A percentile compares a stretch with the other conserved stretches of the same genome.
Evolutionary conservation across 2,888 invertebrate species (phyloP).

Genomic region (Eilema griseolum): DNA sequence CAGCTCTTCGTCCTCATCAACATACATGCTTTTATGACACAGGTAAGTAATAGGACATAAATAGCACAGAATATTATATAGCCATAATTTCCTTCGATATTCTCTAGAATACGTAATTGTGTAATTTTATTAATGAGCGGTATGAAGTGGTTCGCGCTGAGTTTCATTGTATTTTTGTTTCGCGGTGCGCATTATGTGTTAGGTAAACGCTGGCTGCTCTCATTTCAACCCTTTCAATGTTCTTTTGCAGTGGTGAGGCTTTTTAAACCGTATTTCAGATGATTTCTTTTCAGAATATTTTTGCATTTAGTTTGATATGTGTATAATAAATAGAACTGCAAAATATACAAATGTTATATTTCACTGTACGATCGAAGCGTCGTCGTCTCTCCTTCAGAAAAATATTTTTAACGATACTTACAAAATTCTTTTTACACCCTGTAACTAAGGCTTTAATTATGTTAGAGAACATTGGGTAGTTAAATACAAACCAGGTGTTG

Average conservation of each 20-base stretch:
- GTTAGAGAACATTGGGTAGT: not conserved
- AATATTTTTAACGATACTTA: not conserved
- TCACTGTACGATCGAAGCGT: slow-evolving; percentile 9
- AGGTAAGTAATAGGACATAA: slow-evolving; percentile 28
- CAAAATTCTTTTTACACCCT: not conserved
- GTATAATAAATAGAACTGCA: no score
- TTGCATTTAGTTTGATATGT: slow-evolving; percentile 24
- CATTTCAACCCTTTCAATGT: slow-evolving; percentile 35
- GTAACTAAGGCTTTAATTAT: no score
- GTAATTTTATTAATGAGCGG: slow-evolving; percentile 64
- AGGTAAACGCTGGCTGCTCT: slow-evolving; percentile 40
- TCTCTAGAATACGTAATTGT: slow-evolving; percentile 49
- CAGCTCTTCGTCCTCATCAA: slow-evolving; percentile 29
- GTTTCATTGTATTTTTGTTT: slow-evolving; percentile 54
- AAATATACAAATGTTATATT: no score
- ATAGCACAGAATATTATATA: slow-evolving; percentile 36
- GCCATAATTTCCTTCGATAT: slow-evolving; percentile 44
- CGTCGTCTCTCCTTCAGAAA: not conserved
- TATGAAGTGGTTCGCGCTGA: slow-evolving; percentile 47
- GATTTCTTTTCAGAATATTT: slow-evolving; percentile 48
- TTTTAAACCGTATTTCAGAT: slow-evolving; percentile 52
- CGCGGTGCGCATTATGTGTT: slow-evolving; percentile 29
- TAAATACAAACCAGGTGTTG: not conserved
- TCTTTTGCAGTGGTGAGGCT: slow-evolving; percentile 42
- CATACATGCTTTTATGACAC: slow-evolving; percentile 47